Base-by-base conservation (phyloP, 2,797 vertebrate genomes). In the Notolabrus celidotus region DNA sequence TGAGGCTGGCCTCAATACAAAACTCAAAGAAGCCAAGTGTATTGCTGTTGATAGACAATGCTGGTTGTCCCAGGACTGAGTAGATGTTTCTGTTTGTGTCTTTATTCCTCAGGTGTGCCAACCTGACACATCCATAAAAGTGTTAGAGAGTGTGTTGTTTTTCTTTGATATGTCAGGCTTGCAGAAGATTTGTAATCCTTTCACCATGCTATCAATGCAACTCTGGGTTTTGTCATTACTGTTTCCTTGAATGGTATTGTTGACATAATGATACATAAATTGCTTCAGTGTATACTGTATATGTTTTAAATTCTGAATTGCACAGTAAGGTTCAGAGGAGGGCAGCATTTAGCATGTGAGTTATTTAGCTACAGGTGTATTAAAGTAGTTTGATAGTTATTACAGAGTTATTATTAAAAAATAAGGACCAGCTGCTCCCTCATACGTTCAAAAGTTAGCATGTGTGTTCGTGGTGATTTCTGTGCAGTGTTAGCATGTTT, bases 1-100 rank as follows among this genome's bases (percentile, higher is more conserved):
- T 5, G 17, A 88, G 66, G 67, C 78, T 87, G 84, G 69, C 70
- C 70, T 92, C 74, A 74, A 85, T 77, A 80, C 74, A 83, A n/a
- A 53, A 78, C 69, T 79, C 20, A 54, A 77, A 54, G 60, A 67
- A 65, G 53, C 67, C 50, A 65, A 46, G 67, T 41, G 14, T 57
- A 54, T 67, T 85, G 80, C 65, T 70, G 80, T 39, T 77, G 73
- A 86, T 85, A 72, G 56, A 76, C 78, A 67, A 61, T 59, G 38
- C 52, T 72, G 57, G 54, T 76, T 71, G 53, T 73, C 60, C 77
- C 43, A 51, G 51, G 74, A 61, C 66, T 58, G 54, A 70, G 25
- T 34, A 15, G 12, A 57, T 65, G 10, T 39, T 50, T 62, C 7
- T 20, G 11, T 58, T 57, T 31, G 17, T 59, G 36, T 7, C 5